Evolutionary conservation across 2,888 invertebrate genomes (phyloP), one percentile per base, ranked within the genome.

Genomic region (Boloria euphrosyne): DNA sequence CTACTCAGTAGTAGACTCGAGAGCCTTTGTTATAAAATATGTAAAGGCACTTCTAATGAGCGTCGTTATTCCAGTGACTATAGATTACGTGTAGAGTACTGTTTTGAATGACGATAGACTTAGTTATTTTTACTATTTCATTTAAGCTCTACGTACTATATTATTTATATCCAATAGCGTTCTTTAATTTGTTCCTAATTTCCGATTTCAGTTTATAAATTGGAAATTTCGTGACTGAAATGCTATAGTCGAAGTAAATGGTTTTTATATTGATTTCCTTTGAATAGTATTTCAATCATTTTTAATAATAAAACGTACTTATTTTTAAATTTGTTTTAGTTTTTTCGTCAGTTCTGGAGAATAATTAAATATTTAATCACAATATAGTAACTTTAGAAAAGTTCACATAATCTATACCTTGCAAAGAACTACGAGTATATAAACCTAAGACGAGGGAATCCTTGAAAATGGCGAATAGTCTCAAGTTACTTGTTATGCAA

Each of bases 401-500:
- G 7, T 46, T 57, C 46, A 22, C 44, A 57, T 27, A 44, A 46
- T 22, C 22, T 46, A 57, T 17, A 59, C 17, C 59, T 31, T 59
- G 49, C 49, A 59, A 59, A 59, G 31, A 17, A 49, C 47, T 27
- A 22, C 22, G n/a, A 22, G 22, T n/a, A 10, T 57, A 57, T 17
- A 17, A 49, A 49, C 31, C 49, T 44, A 55, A 62, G 54, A 31
- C 54, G 50, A 64, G 64, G 51, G 64, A 64, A 64, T 64, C 64
- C 64, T 64, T 64, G 64, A 64, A 64, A 64, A 58, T 64, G 51
- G 64, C 63, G 63, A 27, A n/a, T 54, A 43, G 58, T 64, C 57
- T 64, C 64, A 51, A 64, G 64, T 64, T 58, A 64, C 64, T 57
- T 60, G 60, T 61, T 54, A 65, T 62, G 57, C 62, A 66, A 57